Conservation (phyloP, 2,113 vertebrate genomes). For the Apodemus sylvaticus region DNA sequence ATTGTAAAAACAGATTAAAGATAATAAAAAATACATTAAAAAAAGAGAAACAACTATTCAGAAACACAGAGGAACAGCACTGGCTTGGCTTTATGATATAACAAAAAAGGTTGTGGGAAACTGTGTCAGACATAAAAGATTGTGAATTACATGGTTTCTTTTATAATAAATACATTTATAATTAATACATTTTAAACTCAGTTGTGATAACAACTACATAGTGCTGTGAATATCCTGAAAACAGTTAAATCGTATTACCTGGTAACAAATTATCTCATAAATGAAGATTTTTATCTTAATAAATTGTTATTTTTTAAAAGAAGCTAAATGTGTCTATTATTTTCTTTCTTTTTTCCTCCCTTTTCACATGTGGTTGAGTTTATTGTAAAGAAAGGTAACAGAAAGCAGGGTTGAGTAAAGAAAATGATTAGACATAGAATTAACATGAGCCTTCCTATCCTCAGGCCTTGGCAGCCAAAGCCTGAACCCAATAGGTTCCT, state of each 20-base stretch:
- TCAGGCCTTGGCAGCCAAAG: conserved; percentile 86
- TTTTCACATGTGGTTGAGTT: not conserved
- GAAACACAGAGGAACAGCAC: not conserved
- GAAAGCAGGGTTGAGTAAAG: not conserved
- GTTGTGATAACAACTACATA: not conserved
- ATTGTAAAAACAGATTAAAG: no score
- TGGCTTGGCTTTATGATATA: not conserved
- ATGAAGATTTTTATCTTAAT: conserved; percentile 19
- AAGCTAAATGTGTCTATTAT: not conserved
- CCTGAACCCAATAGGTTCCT: conserved; percentile 89
- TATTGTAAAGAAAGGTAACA: conserved; percentile 45
- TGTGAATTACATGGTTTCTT: not conserved
- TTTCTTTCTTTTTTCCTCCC: not conserved
- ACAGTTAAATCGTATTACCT: not conserved
- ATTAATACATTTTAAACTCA: conserved; percentile 4
- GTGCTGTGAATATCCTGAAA: not conserved
- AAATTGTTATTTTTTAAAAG: not conserved
- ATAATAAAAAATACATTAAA: no score
- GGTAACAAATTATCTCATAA: not conserved
- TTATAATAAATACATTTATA: conserved; percentile 30
- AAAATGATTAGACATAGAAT: not conserved
- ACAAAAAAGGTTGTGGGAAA: not conserved
- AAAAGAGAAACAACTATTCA: not conserved
- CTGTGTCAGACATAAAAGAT: not conserved
- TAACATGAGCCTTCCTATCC: not conserved